Percentiles rank a stretch among this genome's conserved stretches.
These are phyloP conservation scores for Drosophila lutescens DNA, from an alignment of 2,888 invertebrate species.

Conservation along the genomic window DNA sequence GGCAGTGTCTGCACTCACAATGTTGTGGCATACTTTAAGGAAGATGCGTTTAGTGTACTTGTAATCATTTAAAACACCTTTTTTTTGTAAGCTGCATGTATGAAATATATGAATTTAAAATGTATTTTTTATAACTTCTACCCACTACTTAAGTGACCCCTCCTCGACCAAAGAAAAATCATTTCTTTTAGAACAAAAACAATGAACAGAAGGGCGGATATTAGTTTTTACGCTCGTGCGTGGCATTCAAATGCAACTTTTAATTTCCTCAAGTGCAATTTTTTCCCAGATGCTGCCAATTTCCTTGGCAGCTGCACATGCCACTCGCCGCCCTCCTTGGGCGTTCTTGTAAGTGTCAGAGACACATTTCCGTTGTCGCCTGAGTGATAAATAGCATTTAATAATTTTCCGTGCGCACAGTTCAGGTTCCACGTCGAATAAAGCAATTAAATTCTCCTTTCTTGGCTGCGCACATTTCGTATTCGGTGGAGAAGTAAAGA, in stretches of 20 bases:
- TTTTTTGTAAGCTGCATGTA: slow-evolving; percentile 1
- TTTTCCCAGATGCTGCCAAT: slow-evolving; percentile 53
- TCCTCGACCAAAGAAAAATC: neutral
- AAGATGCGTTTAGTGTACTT: neutral
- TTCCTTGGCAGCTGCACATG: slow-evolving; percentile 58
- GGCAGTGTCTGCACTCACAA: slow-evolving; percentile 29
- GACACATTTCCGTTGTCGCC: slow-evolving; percentile 57
- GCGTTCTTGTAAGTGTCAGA: slow-evolving; percentile 43
- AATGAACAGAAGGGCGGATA: slow-evolving; percentile 59
- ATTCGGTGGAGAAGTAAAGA: neutral
- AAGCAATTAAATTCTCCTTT: slow-evolving; percentile 34
- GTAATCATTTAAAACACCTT: neutral
- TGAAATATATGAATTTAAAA: slow-evolving; percentile 5
- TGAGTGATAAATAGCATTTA: slow-evolving; percentile 61
- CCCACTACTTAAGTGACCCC: neutral
- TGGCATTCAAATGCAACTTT: slow-evolving; percentile 69
- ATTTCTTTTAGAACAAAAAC: slow-evolving; percentile 23
- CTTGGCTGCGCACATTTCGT: slow-evolving; percentile 4
- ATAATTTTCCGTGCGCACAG: slow-evolving; percentile 38
- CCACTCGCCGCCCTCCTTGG: slow-evolving; percentile 21
- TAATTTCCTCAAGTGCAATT: slow-evolving; percentile 69
- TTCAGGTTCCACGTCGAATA: slow-evolving; percentile 18
- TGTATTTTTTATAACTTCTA: neutral
- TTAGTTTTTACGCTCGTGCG: slow-evolving; percentile 73
- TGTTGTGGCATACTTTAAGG: slow-evolving; percentile 48